phyloP scores from a whole-genome alignment of 2,888 invertebrate species.

The Harpalus rufipes region DNA sequence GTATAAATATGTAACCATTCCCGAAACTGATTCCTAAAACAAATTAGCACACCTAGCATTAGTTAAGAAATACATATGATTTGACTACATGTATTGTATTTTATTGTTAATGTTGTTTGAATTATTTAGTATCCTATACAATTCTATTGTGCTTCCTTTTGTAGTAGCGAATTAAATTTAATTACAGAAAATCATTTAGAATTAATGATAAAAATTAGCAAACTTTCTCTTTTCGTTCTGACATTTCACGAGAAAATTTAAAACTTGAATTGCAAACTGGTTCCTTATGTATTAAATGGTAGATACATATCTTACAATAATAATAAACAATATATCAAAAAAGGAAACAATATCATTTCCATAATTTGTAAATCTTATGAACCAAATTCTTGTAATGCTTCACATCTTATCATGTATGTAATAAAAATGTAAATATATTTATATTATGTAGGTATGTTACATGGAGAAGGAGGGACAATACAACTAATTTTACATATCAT shows the following conservation, averaged over 20 bases:
- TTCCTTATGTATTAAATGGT: background rate
- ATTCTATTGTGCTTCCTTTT: background rate
- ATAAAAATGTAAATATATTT: background rate
- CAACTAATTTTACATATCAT: too few species aligned
- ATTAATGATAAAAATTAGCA: constrained; percentile 29
- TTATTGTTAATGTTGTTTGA: too few species aligned
- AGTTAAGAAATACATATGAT: too few species aligned
- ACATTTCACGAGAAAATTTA: constrained; percentile 27
- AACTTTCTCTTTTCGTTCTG: constrained; percentile 11
- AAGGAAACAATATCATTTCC: background rate
- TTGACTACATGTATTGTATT: too few species aligned
- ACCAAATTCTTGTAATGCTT: too few species aligned
- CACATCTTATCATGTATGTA: background rate
- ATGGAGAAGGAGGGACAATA: background rate
- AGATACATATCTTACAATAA: constrained; percentile 5
- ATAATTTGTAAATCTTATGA: too few species aligned
- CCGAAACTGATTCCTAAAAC: too few species aligned
- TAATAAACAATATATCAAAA: constrained; percentile 31
- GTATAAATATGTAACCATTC: too few species aligned
- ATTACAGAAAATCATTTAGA: constrained; percentile 9
- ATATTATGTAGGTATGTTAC: background rate
- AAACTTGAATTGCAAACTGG: constrained; percentile 26
- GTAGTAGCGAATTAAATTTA: constrained; percentile 2
- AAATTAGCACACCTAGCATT: too few species aligned
- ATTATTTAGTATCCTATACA: too few species aligned